These are phyloP conservation scores for Oscheius sp. DNA, from an alignment of 2,888 invertebrate genomes.

Conservation along the genomic window DNA sequence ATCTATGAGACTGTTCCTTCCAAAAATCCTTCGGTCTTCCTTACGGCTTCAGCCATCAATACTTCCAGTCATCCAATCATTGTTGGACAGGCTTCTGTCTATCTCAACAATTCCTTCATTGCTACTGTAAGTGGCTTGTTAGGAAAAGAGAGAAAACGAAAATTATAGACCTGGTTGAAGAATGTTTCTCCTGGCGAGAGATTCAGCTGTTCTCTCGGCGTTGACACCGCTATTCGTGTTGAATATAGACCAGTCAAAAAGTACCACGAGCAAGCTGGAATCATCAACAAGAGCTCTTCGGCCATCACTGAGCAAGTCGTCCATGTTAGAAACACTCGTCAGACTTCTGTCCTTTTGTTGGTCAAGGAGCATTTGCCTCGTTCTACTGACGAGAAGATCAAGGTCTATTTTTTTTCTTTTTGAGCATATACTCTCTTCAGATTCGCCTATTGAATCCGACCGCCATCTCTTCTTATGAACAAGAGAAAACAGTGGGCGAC, in stretches of 20 bases:
- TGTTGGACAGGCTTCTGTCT: conserved; percentile 57
- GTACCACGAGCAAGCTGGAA: conserved; percentile 66
- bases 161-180: conserved; percentile 58
- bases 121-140: conserved; percentile 39
- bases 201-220: conserved; percentile 71
- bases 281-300: conserved; percentile 48
- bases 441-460: conserved; percentile 35
- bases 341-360: conserved; percentile 45
- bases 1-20: conserved; percentile 70
- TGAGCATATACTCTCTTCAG: conserved; percentile 5
- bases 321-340: conserved; percentile 54
- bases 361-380: conserved; percentile 61
- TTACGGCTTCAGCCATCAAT: conserved; percentile 57
- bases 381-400: conserved; percentile 63
- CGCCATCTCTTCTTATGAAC: conserved; percentile 25
- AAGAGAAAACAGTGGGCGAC: conserved; percentile 6
- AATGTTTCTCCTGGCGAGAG: conserved; percentile 71
- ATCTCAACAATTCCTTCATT: conserved; percentile 59
- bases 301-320: conserved; percentile 55
- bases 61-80: conserved; percentile 56
- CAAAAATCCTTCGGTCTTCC: conserved; percentile 57
- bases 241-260: conserved; percentile 71
- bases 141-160: too few species aligned
- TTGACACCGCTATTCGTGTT: conserved; percentile 71
- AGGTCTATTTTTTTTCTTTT: conserved; percentile 38